phyloP scores from a whole-genome alignment of 2,113 vertebrate species.

The Apteryx mantelli region DNA sequence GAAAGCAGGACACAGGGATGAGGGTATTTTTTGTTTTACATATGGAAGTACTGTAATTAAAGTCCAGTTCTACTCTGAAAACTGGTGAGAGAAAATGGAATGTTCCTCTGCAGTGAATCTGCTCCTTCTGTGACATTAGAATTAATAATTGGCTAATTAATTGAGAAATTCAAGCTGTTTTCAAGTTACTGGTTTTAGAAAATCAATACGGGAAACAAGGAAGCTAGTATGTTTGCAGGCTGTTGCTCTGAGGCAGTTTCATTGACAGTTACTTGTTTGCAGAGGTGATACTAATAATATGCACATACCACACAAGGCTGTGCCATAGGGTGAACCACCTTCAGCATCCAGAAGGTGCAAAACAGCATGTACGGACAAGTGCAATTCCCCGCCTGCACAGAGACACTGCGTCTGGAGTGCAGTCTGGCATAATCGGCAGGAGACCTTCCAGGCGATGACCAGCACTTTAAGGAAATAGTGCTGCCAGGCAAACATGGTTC shows the following conservation, averaged over 20 bases:
- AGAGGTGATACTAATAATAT: not conserved
- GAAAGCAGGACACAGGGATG: not conserved
- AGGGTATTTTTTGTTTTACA: not conserved
- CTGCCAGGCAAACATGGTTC: not conserved
- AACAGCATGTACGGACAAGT: rapidly evolving
- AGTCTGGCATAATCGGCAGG: not conserved
- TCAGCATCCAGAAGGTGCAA: not conserved
- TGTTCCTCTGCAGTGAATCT: not conserved
- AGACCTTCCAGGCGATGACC: not conserved
- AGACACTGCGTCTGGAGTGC: not conserved
- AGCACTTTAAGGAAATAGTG: rapidly evolving
- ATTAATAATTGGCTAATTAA: not conserved
- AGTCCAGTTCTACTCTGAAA: not conserved
- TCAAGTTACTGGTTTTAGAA: not conserved
- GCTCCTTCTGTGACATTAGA: not conserved
- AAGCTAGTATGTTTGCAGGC: not conserved
- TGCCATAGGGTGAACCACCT: not conserved
- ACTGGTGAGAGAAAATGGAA: not conserved
- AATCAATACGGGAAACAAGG: not conserved
- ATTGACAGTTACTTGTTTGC: not conserved
- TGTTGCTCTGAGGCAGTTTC: not conserved
- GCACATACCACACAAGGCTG: not conserved
- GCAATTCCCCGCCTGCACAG: not conserved
- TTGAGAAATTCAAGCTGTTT: not conserved
- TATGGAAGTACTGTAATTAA: not conserved